These are phyloP conservation scores for Drosophila lacertosa DNA, from an alignment of 1,140 invertebrate species.

Conservation along the genomic window DNA sequence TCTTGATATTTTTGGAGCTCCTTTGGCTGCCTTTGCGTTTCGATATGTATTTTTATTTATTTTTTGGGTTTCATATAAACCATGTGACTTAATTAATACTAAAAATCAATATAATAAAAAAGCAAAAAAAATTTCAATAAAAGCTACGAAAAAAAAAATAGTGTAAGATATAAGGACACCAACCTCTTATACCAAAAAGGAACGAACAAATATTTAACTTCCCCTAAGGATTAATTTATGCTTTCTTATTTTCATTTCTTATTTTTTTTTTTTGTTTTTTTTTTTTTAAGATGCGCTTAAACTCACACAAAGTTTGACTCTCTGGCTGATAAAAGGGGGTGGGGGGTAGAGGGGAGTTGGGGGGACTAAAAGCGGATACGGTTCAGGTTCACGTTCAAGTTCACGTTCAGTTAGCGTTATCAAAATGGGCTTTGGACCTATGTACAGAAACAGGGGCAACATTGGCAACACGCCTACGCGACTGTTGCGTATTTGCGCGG, in stretches of 20 bases:
- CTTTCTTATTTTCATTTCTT: neutral
- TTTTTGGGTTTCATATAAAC: slow-evolving; percentile 79
- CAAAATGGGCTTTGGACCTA: neutral
- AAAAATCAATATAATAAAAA: slow-evolving; percentile 37
- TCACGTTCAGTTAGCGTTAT: neutral
- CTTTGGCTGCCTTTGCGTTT: slow-evolving; percentile 63
- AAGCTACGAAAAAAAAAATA: slow-evolving; percentile 48
- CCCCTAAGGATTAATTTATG: slow-evolving; percentile 25
- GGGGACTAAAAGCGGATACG: neutral
- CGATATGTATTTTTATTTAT: slow-evolving; percentile 67
- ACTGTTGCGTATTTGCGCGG: slow-evolving; percentile 60
- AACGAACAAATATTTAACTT: slow-evolving; percentile 25
- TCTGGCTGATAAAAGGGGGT: slow-evolving; percentile 50
- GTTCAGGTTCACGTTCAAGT: neutral
- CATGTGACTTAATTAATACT: slow-evolving; percentile 78
- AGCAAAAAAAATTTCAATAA: slow-evolving; percentile 60
- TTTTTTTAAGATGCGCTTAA: slow-evolving; percentile 8
- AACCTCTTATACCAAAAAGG: slow-evolving; percentile 56
- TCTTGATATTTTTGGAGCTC: slow-evolving; percentile 58
- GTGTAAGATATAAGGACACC: slow-evolving; percentile 54
- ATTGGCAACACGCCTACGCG: too few relatives aligned
- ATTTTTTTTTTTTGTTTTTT: neutral
- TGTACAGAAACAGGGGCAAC: neutral
- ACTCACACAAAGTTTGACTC: slow-evolving; percentile 52
- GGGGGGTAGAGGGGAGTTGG: neutral